Evolutionary conservation across 2,797 vertebrate genomes (phyloP).

Genomic region (Botia almorhae): DNA sequence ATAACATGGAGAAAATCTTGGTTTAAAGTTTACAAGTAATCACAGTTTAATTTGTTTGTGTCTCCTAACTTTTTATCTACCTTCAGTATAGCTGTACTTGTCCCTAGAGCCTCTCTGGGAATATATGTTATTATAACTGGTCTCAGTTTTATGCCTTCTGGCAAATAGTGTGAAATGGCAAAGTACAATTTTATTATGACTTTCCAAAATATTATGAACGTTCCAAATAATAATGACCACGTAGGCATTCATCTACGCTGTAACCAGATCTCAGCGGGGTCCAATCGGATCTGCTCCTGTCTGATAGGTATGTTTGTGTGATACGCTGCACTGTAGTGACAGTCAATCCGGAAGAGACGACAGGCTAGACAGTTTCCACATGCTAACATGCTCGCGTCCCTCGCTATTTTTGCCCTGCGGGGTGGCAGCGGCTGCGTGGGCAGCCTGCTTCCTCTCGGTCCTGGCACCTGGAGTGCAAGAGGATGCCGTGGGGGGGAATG

Average conservation of each 20-base stretch:
- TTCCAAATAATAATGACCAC: not conserved
- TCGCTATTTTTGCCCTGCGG: conserved; percentile 30
- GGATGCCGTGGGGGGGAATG: conserved; percentile 13
- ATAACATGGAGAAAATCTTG: no score
- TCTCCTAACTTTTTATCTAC: not conserved
- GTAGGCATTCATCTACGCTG: conserved; percentile 2
- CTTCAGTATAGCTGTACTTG: not conserved
- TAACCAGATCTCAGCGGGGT: conserved; percentile 11
- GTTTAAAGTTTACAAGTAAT: no score
- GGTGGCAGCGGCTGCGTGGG: conserved; percentile 27
- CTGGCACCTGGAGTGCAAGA: conserved; percentile 51
- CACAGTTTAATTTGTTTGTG: conserved; percentile 1
- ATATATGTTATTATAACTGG: not conserved
- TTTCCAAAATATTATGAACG: no score
- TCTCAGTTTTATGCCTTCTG: not conserved
- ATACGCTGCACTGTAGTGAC: conserved; percentile 44
- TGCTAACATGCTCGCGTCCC: conserved; percentile 36
- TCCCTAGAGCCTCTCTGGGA: no score
- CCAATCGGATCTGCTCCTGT: conserved; percentile 22
- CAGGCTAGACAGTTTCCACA: conserved; percentile 54
- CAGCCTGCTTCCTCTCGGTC: conserved; percentile 31
- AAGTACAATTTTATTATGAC: not conserved
- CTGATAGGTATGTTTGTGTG: conserved; percentile 33
- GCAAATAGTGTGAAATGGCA: not conserved
- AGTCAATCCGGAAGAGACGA: conserved; percentile 30